These are phyloP conservation scores for Lathronympha strigana DNA, from an alignment of 2,888 invertebrate species.

Conservation along the genomic window DNA sequence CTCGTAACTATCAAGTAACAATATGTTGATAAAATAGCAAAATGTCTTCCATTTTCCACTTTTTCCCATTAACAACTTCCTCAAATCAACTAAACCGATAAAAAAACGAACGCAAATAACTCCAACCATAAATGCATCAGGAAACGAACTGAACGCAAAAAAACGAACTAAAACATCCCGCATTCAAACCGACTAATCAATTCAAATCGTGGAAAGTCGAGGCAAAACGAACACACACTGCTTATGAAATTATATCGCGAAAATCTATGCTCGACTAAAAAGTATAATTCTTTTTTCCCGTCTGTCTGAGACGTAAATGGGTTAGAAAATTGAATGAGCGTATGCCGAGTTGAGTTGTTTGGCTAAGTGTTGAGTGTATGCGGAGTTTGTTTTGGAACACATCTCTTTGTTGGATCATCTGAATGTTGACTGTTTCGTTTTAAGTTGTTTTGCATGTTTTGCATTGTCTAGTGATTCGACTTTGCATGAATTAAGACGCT, in stretches of 20 bases:
- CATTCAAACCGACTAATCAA: conserved; percentile 78
- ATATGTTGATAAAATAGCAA: neutral
- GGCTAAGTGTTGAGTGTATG: conserved; percentile 74
- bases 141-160: conserved; percentile 58
- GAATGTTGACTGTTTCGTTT: conserved; percentile 55
- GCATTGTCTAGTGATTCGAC: conserved; percentile 39
- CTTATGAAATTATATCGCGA: conserved; percentile 82
- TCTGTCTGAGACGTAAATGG: conserved; percentile 82
- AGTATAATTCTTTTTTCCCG: conserved; percentile 57
- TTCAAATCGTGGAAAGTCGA: conserved; percentile 78
- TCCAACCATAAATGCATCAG: conserved; percentile 58
- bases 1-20: too few species aligned
- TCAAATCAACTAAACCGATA: conserved; percentile 38
- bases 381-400: conserved; percentile 57
- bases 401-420: conserved; percentile 62
- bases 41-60: conserved; percentile 14
- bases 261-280: conserved; percentile 61
- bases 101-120: conserved; percentile 44
- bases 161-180: conserved; percentile 60
- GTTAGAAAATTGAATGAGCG: conserved; percentile 83
- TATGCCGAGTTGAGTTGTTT: conserved; percentile 69
- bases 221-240: conserved; percentile 77
- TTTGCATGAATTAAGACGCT: conserved; percentile 40
- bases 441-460: conserved; percentile 44
- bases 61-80: conserved; percentile 28